A percentile compares a stretch with the other conserved stretches of the same genome.
Conservation (phyloP, 2,797 vertebrate genomes). For the Pseudocheirus occidentalis region DNA sequence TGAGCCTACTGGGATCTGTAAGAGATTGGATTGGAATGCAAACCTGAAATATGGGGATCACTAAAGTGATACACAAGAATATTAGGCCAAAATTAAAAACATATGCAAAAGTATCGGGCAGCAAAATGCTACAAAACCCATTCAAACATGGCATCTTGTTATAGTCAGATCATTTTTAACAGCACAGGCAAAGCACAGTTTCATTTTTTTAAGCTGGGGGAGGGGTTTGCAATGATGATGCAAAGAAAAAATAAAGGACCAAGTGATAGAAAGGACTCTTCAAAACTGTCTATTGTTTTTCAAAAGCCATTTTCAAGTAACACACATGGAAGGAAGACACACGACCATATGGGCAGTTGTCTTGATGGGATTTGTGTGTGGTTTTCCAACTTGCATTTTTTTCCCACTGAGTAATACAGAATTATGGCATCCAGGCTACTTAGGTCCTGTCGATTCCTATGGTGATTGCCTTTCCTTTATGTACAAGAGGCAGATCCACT, state of each 20-base stretch:
- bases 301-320: constrained; percentile 70
- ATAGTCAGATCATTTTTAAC: constrained; percentile 72
- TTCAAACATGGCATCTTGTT: constrained; percentile 66
- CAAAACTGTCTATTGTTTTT: constrained; percentile 67
- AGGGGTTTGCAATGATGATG: constrained; percentile 62
- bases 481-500: constrained; percentile 49
- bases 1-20: constrained; percentile 68
- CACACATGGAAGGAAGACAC: constrained; percentile 57
- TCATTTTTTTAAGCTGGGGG: constrained; percentile 66
- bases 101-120: constrained; percentile 70
- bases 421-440: constrained; percentile 71
- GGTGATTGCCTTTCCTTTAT: constrained; percentile 50
- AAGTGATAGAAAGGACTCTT: constrained; percentile 51
- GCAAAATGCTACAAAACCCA: constrained; percentile 71
- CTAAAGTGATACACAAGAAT: constrained; percentile 81
- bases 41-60: constrained; percentile 80
- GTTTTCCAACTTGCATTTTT: constrained; percentile 70
- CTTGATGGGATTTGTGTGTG: constrained; percentile 61
- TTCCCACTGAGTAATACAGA: constrained; percentile 72
- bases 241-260: constrained; percentile 48
- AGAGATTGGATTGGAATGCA: constrained; percentile 74
- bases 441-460: constrained; percentile 64
- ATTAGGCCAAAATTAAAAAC: constrained; percentile 81
- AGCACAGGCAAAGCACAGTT: constrained; percentile 58
- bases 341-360: constrained; percentile 48